phyloP scores from a whole-genome alignment of 2,797 vertebrate genomes.

The Phataginus tetradactyla region DNA sequence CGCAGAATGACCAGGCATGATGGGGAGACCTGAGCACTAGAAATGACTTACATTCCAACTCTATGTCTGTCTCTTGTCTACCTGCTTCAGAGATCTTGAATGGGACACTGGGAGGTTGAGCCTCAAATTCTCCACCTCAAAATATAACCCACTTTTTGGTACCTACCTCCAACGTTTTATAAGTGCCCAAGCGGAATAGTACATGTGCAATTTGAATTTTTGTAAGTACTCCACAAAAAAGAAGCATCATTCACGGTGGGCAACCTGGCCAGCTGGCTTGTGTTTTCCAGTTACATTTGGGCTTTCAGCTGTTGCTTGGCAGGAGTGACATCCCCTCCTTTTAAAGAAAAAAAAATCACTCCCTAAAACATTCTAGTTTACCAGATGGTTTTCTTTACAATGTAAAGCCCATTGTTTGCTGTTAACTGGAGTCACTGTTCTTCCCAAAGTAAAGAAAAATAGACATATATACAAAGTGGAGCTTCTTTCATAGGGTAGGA shows the following conservation, averaged over 20 bases:
- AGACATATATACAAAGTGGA: not conserved
- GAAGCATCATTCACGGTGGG: not conserved
- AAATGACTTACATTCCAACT: not conserved
- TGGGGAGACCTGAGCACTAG: not conserved
- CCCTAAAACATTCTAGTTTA: constrained; percentile 51
- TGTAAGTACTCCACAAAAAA: not conserved
- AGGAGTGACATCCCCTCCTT: not conserved
- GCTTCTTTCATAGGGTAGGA: constrained; percentile 16
- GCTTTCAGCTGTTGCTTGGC: constrained; percentile 27
- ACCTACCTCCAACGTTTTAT: not conserved
- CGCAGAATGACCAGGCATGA: not conserved
- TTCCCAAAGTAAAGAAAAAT: constrained; percentile 28
- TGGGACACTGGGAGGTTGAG: not conserved
- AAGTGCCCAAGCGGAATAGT: constrained; percentile 1
- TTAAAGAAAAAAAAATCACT: not conserved
- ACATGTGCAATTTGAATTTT: not conserved
- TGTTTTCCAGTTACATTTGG: constrained; percentile 34
- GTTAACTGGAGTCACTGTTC: not conserved
- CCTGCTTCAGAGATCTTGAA: not conserved
- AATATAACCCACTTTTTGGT: not conserved
- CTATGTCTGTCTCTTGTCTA: not conserved
- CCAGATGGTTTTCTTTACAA: constrained; percentile 58
- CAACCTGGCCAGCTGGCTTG: not conserved
- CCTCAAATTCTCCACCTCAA: not conserved
- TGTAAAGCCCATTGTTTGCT: constrained; percentile 50